phyloP scores from a whole-genome alignment of 92 coral and sea anemone species.

The Parazoanthus darwini region DNA sequence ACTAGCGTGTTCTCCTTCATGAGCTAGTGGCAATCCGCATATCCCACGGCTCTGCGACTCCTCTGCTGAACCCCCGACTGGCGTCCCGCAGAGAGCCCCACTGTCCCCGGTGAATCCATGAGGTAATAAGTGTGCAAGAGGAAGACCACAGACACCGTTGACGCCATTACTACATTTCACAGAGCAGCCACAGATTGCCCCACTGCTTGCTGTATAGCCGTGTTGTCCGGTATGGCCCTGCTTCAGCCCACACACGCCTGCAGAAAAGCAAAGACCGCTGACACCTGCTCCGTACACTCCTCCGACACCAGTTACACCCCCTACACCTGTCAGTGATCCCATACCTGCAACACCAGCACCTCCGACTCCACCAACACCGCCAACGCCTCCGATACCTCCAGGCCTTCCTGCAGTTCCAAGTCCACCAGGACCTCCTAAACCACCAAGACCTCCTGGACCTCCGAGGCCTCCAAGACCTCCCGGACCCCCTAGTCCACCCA shows the following conservation, averaged over 20 bases:
- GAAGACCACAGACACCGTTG: conserved; percentile 2
- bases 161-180: neutral
- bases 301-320: neutral
- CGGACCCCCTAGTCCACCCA: neutral
- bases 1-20: neutral
- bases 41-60: neutral
- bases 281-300: conserved; percentile 11
- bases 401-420: neutral
- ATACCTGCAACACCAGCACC: neutral
- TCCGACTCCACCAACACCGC: neutral
- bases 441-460: neutral
- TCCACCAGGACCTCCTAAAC: neutral
- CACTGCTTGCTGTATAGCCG: conserved; percentile 1
- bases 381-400: neutral
- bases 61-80: conserved; percentile 2
- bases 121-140: neutral
- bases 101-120: conserved; percentile 20
- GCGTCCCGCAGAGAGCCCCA: neutral
- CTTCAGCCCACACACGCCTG: conserved; percentile 8
- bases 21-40: neutral
- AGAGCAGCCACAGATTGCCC: conserved; percentile 15
- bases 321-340: neutral
- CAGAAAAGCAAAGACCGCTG: neutral
- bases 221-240: conserved; percentile 21
- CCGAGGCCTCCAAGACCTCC: neutral